Conservation (phyloP, 2,113 vertebrate genomes). For the Xenotilapia leptura region DNA sequence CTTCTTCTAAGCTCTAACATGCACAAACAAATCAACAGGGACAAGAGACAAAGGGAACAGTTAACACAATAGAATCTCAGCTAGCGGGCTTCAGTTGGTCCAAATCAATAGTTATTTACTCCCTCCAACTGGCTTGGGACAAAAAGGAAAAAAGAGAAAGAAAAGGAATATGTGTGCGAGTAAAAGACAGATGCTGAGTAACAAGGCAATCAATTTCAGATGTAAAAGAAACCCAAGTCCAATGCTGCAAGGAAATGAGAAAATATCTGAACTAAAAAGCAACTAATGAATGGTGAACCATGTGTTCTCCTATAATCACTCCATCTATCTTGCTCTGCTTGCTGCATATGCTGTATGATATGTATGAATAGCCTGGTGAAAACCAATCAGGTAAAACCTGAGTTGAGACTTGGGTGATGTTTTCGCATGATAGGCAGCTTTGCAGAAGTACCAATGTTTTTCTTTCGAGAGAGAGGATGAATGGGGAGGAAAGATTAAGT, state of each 20-base stretch:
- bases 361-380: neutral
- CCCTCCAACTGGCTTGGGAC: conserved; percentile 41
- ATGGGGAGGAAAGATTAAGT: neutral
- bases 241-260: conserved; percentile 46
- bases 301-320: conserved; percentile 50
- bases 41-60: conserved; percentile 22
- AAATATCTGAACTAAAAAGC: conserved; percentile 54
- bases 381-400: conserved; percentile 19
- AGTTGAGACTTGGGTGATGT: neutral
- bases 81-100: conserved; percentile 34
- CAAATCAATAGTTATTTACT: conserved; percentile 66
- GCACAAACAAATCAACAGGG: neutral
- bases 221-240: conserved; percentile 7
- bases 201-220: conserved; percentile 57
- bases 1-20: neutral
- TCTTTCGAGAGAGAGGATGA: neutral
- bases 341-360: neutral
- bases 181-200: conserved; percentile 49
- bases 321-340: conserved; percentile 49
- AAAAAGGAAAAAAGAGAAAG: neutral
- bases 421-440: neutral
- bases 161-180: conserved; percentile 5
- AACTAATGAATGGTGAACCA: conserved; percentile 54
- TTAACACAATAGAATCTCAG: conserved; percentile 35
- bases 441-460: neutral